Base-by-base conservation (phyloP, 2,797 vertebrate genomes). In the Leptoclinus maculatus region DNA sequence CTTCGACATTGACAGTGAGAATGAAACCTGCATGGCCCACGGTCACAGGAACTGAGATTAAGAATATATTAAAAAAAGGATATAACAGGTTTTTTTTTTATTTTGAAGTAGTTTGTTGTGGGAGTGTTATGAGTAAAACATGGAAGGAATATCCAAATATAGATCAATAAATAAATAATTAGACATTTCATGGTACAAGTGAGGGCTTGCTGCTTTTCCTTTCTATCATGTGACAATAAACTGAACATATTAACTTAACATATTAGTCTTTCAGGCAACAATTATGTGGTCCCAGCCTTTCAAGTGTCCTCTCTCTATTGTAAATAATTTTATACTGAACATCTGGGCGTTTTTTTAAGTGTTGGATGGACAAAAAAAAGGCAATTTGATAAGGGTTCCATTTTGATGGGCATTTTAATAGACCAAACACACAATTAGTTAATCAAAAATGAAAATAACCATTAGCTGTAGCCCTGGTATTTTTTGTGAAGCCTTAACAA, bases 401-500 rank as follows among this genome's bases (percentile, higher is more conserved):
- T 45, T 45, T 45, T 45, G 43, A 17, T 45, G 43, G 54, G 0
- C 23, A 54, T 54, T 23, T 69, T 16, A 29, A 41, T 4, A 62
- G 49, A 53, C 11, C 2, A 53, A 25, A 60, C 32, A 34, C 32
- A 32, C 29, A 32, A 32, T 34, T 1, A 10, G 11, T 53, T 5
- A 25, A 25, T 32, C 0, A 8, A 57, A 16, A 13, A 62, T 14
- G 13, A 38, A 62, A 39, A 62, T 23, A 16, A 13, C 14, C 16
- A 38, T 38, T 17, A 10, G 21, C 32, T 32, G 32, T 17, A 66
- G 4, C 16, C n/a, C 1, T 23, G 47, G 14, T 4, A 39, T 47
- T 76, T 71, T 39, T 58, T 66, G 29, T 57, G 51, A 19, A 59
- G 32, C 9, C n/a, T 59, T 63, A n/a, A 49, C 11, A 57, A 41